Base-by-base conservation (phyloP, 2,113 vertebrate genomes). In the Sylvicapra grimmia region DNA sequence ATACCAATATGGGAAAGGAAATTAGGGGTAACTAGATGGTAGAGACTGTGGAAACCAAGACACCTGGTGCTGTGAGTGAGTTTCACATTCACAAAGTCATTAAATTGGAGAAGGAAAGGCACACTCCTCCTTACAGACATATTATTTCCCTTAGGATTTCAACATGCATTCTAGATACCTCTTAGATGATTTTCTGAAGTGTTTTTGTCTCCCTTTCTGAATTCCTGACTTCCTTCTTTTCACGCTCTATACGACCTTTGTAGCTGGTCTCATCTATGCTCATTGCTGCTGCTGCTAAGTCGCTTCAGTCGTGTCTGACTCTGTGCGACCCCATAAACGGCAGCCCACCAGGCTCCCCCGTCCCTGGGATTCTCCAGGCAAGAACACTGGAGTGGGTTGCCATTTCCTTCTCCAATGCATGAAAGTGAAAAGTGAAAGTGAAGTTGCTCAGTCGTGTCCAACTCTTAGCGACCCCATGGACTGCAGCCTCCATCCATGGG, bases 11-110 rank as follows among this genome's bases (percentile, higher is more conserved):
- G 27, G 79, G 92, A 96, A 44, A 93, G 77, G 84, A 89, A 97
- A 97, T 95, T 80, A 91, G 83, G 14, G 59, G 36, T 91, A 96
- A 97, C 91, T 94, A 91, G 68, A 98, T 91, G 82, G 91, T 33
- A 95, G 92, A 84, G 51, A 63, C 40, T 59, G 65, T 95, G 84
- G 89, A 94, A 98, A 86, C 68, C 59, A 93, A 96, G 77, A 87
- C 68, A 95, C 90, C 90, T 96, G 63, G 84, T 63, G 10, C 19
- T 93, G 7, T 25, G 86, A 90, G 83, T 75, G 14, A 88, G 33
- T 1, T 49, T 31, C 94, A 96, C 89, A 89, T 91, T 98, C 93
- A 97, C 65, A 95, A 96, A 92, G 90, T 75, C 93, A 85, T 95
- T 96, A 93, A 72, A 92, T 6, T 96, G 79, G 58, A 94, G 56